A percentile compares a stretch with the other conserved stretches of the same genome.
Conservation (phyloP, 2,888 invertebrate species). For the Brachynemurus nebulosus region DNA sequence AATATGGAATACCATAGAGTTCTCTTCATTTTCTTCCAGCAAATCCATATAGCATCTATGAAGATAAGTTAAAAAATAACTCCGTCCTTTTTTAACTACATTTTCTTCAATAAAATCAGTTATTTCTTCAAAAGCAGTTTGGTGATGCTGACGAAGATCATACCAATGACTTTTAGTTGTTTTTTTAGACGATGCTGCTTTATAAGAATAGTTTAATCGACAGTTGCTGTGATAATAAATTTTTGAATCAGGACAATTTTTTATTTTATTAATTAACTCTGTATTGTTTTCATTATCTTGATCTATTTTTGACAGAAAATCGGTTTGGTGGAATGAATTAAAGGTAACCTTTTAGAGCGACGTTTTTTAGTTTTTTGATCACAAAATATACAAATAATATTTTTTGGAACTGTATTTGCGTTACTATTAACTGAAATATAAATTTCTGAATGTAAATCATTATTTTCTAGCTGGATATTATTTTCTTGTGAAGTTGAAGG, state of each 20-base stretch:
- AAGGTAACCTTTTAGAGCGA: background rate
- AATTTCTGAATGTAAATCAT: background rate
- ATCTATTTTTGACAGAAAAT: no score
- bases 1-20: background rate
- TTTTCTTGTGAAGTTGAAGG: constrained; percentile 11
- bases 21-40: background rate
- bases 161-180: background rate
- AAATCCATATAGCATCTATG: background rate
- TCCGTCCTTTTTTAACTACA: constrained; percentile 6
- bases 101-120: background rate
- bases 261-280: background rate
- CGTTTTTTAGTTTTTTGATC: constrained; percentile 14
- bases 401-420: constrained; percentile 8
- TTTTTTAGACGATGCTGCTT: background rate
- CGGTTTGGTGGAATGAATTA: constrained; percentile 13
- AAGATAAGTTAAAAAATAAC: background rate
- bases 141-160: background rate
- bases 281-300: background rate
- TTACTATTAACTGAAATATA: constrained; percentile 12
- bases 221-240: background rate
- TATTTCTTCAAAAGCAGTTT: background rate
- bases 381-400: constrained; percentile 15
- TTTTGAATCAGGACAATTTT: background rate
- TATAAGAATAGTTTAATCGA: background rate
- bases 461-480: constrained; percentile 6